These are phyloP conservation scores for Oscheius sp. DNA, from an alignment of 2,888 invertebrate species.

Conservation along the genomic window DNA sequence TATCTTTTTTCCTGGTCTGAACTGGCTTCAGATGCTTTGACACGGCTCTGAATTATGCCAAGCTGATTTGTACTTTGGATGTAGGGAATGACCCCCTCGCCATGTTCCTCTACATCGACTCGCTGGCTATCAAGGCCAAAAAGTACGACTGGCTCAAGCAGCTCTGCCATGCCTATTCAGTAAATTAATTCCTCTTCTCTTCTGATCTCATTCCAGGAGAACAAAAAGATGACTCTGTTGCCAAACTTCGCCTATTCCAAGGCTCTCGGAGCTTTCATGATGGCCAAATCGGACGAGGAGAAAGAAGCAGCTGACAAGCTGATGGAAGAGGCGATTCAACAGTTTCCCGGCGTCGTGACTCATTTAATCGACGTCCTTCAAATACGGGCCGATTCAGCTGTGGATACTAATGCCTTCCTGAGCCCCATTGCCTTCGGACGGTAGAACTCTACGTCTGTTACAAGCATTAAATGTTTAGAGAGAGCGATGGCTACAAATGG, in stretches of 20 bases:
- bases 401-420: slow-evolving; percentile 56
- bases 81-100: slow-evolving; percentile 84
- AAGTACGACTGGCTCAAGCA: slow-evolving; percentile 82
- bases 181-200: not conserved
- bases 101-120: slow-evolving; percentile 84
- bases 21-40: slow-evolving; percentile 73
- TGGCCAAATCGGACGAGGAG: slow-evolving; percentile 66
- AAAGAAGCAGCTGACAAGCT: slow-evolving; percentile 77
- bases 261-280: slow-evolving; percentile 80
- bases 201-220: slow-evolving; percentile 56
- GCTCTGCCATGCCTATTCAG: slow-evolving; percentile 17
- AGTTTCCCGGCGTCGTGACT: slow-evolving; percentile 85
- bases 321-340: slow-evolving; percentile 77
- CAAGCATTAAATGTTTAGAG: slow-evolving; percentile 45
- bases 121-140: slow-evolving; percentile 83
- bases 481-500: slow-evolving; percentile 79
- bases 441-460: slow-evolving; percentile 11
- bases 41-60: slow-evolving; percentile 88
- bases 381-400: slow-evolving; percentile 56
- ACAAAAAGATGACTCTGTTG: slow-evolving; percentile 81
- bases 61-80: slow-evolving; percentile 84
- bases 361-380: slow-evolving; percentile 78
- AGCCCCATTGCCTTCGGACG: slow-evolving; percentile 39
- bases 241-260: slow-evolving; percentile 89
- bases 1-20: not conserved